These are phyloP conservation scores for Diplazon laetatorius DNA, from an alignment of 2,888 invertebrate species.

Conservation along the genomic window DNA sequence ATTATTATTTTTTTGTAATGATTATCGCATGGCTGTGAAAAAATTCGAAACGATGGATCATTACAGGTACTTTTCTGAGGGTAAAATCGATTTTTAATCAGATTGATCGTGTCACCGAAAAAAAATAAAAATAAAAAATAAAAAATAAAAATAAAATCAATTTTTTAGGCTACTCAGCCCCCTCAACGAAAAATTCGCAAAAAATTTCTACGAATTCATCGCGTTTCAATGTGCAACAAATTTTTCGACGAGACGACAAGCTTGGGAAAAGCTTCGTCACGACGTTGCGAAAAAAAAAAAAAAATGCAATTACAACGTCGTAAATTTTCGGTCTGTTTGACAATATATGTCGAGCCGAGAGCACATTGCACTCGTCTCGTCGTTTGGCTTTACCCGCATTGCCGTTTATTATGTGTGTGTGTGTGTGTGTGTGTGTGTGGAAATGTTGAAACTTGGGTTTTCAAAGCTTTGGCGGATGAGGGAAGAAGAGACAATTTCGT, in stretches of 20 bases:
- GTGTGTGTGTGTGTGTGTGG: not conserved
- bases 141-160: no score
- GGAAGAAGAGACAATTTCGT: constrained; percentile 16
- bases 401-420: not conserved
- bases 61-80: no score
- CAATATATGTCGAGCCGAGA: not conserved
- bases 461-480: constrained; percentile 43
- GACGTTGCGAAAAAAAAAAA: not conserved
- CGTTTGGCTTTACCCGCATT: constrained; percentile 7
- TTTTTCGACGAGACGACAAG: constrained; percentile 36
- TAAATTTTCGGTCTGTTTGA: constrained; percentile 5
- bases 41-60: no score
- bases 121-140: no score
- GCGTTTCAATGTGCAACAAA: constrained; percentile 4
- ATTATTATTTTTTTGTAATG: no score
- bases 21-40: no score
- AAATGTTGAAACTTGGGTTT: constrained; percentile 17
- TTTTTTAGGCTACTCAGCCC: no score
- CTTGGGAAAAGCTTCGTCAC: constrained; percentile 28
- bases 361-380: not conserved
- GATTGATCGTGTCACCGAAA: no score
- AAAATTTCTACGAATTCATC: not conserved
- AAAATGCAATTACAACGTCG: constrained; percentile 17
- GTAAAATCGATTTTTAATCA: no score
- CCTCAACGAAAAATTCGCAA: no score